Conservation (phyloP, 2,113 vertebrate genomes). For the Phodopus roborovskii region DNA sequence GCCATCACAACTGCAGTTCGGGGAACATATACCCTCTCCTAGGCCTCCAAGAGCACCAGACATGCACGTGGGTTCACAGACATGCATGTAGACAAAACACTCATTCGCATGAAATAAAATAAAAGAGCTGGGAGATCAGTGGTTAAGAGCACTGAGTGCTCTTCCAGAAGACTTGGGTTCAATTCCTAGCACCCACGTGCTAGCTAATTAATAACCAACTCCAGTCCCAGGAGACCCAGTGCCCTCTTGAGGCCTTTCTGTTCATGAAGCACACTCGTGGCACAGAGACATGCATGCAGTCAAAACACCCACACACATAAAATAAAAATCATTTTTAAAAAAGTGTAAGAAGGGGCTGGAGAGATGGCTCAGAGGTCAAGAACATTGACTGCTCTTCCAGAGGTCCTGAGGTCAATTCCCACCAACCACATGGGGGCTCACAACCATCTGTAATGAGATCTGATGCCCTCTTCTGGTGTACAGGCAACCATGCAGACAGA, state of each 20-base stretch:
- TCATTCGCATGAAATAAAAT: not conserved
- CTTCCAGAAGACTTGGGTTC: not conserved
- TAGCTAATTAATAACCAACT: too few relatives aligned
- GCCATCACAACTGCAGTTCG: not conserved
- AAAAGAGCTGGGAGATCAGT: not conserved
- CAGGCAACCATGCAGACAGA: too few relatives aligned
- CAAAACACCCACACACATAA: not conserved
- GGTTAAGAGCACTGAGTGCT: not conserved
- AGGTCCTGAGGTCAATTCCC: too few relatives aligned
- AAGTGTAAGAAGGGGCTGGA: not conserved
- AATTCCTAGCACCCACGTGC: not conserved
- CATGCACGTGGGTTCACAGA: not conserved
- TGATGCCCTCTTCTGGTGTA: too few relatives aligned
- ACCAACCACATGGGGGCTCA: too few relatives aligned
- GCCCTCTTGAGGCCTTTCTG: too few relatives aligned
- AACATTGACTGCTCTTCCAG: too few relatives aligned
- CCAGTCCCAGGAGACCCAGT: too few relatives aligned
- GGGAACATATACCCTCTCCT: not conserved
- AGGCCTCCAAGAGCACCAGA: not conserved
- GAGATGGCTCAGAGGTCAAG: too few relatives aligned
- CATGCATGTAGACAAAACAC: not conserved
- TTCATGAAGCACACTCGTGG: not conserved
- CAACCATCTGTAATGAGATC: too few relatives aligned
- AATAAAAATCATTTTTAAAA: not conserved
- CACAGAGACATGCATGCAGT: not conserved